These are phyloP conservation scores for Latrodectus hesperus DNA, from an alignment of 2,888 invertebrate genomes.

Conservation along the genomic window DNA sequence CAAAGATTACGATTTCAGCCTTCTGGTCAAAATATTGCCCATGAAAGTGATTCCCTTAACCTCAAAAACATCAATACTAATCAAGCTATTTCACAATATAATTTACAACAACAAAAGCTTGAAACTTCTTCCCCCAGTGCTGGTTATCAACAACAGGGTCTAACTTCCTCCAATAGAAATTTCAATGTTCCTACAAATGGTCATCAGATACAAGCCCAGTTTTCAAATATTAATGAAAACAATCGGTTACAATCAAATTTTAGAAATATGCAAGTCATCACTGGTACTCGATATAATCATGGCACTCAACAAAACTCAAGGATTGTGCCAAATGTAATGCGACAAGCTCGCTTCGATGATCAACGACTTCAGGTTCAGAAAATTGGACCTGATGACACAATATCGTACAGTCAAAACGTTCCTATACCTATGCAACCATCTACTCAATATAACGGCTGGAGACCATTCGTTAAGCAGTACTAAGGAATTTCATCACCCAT, in stretches of 20 bases:
- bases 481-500: background rate
- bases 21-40: background rate
- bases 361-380: background rate
- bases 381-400: background rate
- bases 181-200: constrained; percentile 25
- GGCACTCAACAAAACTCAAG: background rate
- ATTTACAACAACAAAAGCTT: too few relatives aligned
- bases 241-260: too few relatives aligned
- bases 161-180: constrained; percentile 15
- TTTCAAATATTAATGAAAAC: too few relatives aligned
- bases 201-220: constrained; percentile 15
- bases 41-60: background rate
- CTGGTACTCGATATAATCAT: too few relatives aligned
- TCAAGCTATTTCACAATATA: too few relatives aligned
- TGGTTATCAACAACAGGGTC: background rate
- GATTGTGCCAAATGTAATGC: background rate
- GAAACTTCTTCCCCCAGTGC: too few relatives aligned
- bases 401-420: constrained; percentile 15
- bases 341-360: background rate
- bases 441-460: constrained; percentile 50
- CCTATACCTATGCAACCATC: background rate
- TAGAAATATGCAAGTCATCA: background rate
- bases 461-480: constrained; percentile 35
- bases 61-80: too few relatives aligned
- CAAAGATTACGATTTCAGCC: background rate